Conservation (phyloP, 2,113 vertebrate genomes). For the Poicephalus meyeri region DNA sequence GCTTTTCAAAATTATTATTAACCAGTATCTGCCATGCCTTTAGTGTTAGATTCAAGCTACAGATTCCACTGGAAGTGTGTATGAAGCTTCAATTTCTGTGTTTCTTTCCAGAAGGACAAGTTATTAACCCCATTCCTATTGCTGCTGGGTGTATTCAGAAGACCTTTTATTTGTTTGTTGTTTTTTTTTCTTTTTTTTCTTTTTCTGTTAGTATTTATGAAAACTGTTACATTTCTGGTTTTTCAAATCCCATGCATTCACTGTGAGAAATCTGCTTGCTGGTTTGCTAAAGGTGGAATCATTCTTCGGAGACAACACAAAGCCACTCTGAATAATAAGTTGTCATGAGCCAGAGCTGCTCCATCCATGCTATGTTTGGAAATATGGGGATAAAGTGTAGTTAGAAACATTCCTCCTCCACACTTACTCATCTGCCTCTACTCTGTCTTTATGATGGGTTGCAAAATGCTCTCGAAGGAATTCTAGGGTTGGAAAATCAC, state of each 20-base stretch:
- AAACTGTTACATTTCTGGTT: neutral
- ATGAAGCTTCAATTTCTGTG: neutral
- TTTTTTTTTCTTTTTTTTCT: neutral
- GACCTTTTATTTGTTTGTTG: too few relatives aligned
- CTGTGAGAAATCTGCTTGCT: neutral
- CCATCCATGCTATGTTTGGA: constrained; percentile 5
- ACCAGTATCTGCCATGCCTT: neutral
- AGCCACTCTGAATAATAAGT: neutral
- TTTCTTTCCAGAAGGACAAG: neutral
- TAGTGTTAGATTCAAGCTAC: neutral
- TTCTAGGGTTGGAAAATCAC: neutral
- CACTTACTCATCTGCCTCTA: neutral
- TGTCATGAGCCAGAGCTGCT: neutral
- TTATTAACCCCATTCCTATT: neutral
- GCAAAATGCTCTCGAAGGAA: neutral
- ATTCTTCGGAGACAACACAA: neutral
- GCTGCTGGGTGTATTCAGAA: neutral
- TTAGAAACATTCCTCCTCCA: constrained; percentile 40
- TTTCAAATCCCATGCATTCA: neutral
- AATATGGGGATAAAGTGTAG: neutral
- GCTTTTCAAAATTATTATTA: neutral
- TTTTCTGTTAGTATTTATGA: neutral
- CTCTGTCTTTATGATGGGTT: neutral
- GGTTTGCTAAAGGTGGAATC: neutral
- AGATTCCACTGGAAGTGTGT: neutral